Evolutionary conservation across 2,113 vertebrate genomes (phyloP), one percentile per base, ranked within the genome.

Genomic region (Paraplagusia blochii): DNA sequence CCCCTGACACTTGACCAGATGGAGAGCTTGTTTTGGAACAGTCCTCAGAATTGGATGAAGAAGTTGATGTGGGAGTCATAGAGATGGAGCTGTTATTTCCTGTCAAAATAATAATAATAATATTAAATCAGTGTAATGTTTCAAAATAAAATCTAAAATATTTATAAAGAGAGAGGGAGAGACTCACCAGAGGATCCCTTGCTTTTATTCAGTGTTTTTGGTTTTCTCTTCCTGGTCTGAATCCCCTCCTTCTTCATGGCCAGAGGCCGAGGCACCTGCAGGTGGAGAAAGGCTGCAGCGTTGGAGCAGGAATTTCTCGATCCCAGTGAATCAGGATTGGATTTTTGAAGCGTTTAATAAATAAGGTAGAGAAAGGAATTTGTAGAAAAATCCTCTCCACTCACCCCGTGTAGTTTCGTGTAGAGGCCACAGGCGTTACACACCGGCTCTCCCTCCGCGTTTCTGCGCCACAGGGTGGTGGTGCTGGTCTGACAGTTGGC

Each of bases 221-320:
- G 97, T 92, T 99, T 99, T 89, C 97, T 83, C 88, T 99, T 99
- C 81, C 97, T 93, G 0, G 97, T 99, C 90, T 99, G 97, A 89
- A 99, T 99, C 66, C 97, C 96, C 82, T 99, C 97, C n/a, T n/a
- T n/a, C n/a, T n/a, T n/a, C n/a, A n/a, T n/a, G 65, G 97, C 97
- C 56, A 99, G 93, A 0, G 97, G 97, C 50, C 97, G 91, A 51
- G 97, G 95, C 57, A 99, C 97, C 97, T 99, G 78, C 65, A 86
- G 52, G 61, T 47, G 0, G 11, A 36, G n/a, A n/a, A n/a, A n/a
- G n/a, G n/a, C n/a, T n/a, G n/a, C n/a, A n/a, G n/a, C n/a, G n/a
- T n/a, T n/a, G n/a, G n/a, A n/a, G n/a, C n/a, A n/a, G n/a, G n/a
- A n/a, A 29, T 29, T 29, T 29, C 22, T 29, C 4, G 38, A 11